Percentiles rank a stretch among this genome's conserved stretches.
These are phyloP conservation scores for Cettia cetti DNA, from an alignment of 2,113 vertebrate genomes.

Conservation along the genomic window DNA sequence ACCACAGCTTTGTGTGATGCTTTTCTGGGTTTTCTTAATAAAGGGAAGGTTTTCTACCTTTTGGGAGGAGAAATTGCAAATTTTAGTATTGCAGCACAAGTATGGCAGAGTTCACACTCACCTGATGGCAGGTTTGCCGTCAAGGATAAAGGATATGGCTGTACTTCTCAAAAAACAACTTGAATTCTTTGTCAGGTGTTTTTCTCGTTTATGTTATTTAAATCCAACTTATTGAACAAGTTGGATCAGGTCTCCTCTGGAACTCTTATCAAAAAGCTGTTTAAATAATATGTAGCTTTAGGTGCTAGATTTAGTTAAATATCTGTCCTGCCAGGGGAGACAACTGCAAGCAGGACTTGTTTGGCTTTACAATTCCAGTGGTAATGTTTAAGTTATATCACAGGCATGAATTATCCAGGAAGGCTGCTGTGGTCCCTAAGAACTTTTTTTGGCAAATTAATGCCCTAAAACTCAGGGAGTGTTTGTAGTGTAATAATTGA, in stretches of 20 bases:
- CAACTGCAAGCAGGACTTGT: not conserved
- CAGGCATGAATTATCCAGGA: not conserved
- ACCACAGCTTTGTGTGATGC: not conserved
- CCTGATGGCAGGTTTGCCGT: not conserved
- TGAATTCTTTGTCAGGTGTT: not conserved
- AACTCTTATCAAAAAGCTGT: not conserved
- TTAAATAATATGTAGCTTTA: slow-evolving; percentile 29
- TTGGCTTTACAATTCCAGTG: not conserved
- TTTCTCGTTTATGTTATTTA: not conserved
- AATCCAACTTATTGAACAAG: slow-evolving; percentile 11
- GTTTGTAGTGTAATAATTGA: slow-evolving; percentile 27
- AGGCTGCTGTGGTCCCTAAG: not conserved
- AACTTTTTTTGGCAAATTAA: not conserved
- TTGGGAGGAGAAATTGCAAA: not conserved
- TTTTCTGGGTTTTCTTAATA: not conserved
- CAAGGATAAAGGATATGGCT: not conserved
- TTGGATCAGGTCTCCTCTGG: slow-evolving; percentile 32
- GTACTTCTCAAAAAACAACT: not conserved
- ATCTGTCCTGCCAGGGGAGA: not conserved
- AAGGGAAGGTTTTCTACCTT: not conserved
- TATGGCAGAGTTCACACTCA: not conserved
- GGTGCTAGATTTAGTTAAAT: not conserved
- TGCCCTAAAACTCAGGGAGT: not conserved
- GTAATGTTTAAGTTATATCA: not conserved
- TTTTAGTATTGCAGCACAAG: not conserved